Conservation (phyloP, 2,888 invertebrate genomes). For the Parnassius glacialis region DNA sequence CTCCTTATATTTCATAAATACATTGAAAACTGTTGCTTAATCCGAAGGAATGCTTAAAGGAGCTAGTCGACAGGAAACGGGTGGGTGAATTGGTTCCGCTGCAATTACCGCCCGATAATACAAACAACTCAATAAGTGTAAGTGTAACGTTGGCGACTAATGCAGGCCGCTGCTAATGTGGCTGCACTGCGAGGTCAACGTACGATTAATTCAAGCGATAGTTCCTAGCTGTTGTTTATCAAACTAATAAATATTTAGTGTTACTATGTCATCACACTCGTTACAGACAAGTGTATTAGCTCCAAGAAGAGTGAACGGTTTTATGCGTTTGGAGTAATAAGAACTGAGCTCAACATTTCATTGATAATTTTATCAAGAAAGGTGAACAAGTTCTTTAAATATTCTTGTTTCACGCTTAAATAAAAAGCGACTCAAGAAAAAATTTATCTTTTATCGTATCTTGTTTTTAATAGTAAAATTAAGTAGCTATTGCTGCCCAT, state of each 20-base stretch:
- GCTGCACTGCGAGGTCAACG: constrained; percentile 45
- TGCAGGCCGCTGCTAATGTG: constrained; percentile 19
- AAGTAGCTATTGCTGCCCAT: too few species aligned
- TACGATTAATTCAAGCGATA: constrained; percentile 65
- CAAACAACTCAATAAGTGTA: constrained; percentile 40
- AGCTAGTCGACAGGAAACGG: constrained; percentile 36
- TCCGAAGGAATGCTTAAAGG: constrained; percentile 10
- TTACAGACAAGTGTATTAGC: constrained; percentile 13
- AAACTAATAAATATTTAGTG: constrained; percentile 62
- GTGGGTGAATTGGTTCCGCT: constrained; percentile 41
- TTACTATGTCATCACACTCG: constrained; percentile 34
- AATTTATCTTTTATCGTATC: too few species aligned
- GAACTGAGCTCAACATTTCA: too few species aligned
- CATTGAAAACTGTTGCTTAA: constrained; percentile 8
- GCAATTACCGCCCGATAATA: constrained; percentile 35
- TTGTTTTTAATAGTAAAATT: too few species aligned
- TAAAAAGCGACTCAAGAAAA: too few species aligned
- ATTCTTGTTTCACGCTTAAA: too few species aligned
- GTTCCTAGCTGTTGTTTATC: constrained; percentile 61
- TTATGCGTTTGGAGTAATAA: constrained; percentile 2
- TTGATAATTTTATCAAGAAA: too few species aligned
- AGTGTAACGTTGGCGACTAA: constrained; percentile 28
- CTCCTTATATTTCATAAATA: constrained; percentile 5
- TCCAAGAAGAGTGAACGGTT: background rate
- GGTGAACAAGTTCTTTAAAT: too few species aligned